Conservation (phyloP, 2,113 vertebrate species). For the Ibidorhyncha struthersii region DNA sequence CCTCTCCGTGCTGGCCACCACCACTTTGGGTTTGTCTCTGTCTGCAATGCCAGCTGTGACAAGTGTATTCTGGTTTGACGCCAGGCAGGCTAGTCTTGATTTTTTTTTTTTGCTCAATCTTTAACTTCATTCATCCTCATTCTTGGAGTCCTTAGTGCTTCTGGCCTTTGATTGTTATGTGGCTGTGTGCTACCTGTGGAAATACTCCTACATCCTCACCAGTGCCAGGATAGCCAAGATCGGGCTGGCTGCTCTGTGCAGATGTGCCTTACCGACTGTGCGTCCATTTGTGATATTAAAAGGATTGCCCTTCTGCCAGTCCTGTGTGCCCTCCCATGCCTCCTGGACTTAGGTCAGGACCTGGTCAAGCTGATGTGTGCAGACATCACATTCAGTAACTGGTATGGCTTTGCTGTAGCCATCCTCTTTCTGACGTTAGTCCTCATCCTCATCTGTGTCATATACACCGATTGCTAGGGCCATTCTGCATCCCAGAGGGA, state of each 20-base stretch:
- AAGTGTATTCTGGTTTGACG: background rate
- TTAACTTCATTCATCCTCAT: background rate
- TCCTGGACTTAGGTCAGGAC: background rate
- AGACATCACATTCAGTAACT: background rate
- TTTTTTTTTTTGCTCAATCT: constrained; percentile 6
- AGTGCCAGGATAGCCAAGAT: background rate
- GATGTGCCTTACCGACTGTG: background rate
- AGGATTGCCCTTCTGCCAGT: background rate
- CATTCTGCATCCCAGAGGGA: background rate
- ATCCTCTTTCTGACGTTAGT: background rate
- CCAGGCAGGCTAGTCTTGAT: background rate
- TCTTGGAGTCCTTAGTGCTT: background rate
- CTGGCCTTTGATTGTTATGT: background rate
- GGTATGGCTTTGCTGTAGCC: background rate
- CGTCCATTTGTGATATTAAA: background rate
- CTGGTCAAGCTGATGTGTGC: constrained; percentile 1
- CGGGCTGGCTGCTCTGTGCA: background rate
- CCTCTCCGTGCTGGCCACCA: background rate
- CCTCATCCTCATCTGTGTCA: background rate
- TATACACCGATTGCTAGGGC: background rate
- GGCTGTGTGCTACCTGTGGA: background rate
- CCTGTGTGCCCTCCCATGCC: too few species aligned
- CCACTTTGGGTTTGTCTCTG: background rate
- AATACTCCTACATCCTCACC: background rate
- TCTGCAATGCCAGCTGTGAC: background rate